These are phyloP conservation scores for Sebastes nivosus DNA, from an alignment of 2,797 vertebrate genomes.

Conservation along the genomic window DNA sequence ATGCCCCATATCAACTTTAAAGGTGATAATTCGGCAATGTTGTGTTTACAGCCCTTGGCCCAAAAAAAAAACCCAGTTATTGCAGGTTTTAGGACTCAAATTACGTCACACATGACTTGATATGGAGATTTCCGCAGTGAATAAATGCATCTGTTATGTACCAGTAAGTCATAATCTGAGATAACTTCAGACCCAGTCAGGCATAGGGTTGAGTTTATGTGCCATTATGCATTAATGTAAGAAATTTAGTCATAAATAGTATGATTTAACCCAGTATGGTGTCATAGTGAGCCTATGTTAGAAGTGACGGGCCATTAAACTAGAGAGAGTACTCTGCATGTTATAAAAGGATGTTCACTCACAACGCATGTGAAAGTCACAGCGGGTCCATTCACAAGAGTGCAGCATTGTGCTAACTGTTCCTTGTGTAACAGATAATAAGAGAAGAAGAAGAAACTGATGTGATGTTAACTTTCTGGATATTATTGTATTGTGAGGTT, in stretches of 20 bases:
- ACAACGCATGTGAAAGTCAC: background rate
- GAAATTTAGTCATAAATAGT: conserved; percentile 4
- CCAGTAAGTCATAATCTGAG: background rate
- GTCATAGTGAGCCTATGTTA: background rate
- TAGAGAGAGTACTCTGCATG: background rate
- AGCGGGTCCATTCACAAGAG: background rate
- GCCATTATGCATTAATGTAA: background rate
- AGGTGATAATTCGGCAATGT: background rate
- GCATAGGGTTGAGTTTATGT: background rate
- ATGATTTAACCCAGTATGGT: background rate
- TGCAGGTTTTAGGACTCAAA: background rate
- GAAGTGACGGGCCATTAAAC: conserved; percentile 14
- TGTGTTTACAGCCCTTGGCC: background rate
- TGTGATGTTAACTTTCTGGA: background rate
- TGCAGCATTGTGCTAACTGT: background rate
- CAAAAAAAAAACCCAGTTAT: background rate
- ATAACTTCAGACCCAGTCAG: background rate
- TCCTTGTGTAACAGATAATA: background rate
- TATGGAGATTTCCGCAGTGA: background rate
- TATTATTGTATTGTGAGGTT: accelerated
- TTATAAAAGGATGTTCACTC: background rate
- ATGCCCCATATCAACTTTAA: accelerated
- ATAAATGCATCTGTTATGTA: background rate
- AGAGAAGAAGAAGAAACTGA: background rate
- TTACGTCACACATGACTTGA: background rate